phyloP scores from a whole-genome alignment of 2,113 vertebrate genomes.

The Petrocephalus microphthalmus region DNA sequence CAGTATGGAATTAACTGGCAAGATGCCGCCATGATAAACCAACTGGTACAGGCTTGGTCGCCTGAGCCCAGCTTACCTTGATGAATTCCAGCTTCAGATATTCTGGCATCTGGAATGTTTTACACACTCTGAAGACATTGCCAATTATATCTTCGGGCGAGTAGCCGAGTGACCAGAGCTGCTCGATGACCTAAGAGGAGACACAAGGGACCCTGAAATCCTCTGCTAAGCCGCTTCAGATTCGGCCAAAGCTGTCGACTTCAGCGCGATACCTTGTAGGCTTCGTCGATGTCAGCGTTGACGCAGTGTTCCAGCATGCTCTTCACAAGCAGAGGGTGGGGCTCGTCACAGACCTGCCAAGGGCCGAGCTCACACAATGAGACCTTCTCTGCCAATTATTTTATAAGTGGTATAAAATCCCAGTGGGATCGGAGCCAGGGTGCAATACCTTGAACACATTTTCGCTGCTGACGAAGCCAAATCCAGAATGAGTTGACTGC shows the following conservation, averaged over 20 bases:
- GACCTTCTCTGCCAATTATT: neutral
- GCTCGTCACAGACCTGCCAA: slow-evolving; percentile 85
- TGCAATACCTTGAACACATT: slow-evolving; percentile 85
- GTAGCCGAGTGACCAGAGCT: slow-evolving; percentile 92
- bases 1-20: neutral
- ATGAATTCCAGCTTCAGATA: slow-evolving; percentile 96
- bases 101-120: slow-evolving; percentile 90
- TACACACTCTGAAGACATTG: slow-evolving; percentile 94
- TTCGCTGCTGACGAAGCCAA: slow-evolving; percentile 90
- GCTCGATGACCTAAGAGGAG: slow-evolving; percentile 71
- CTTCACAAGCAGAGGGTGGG: slow-evolving; percentile 92
- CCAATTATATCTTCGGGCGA: slow-evolving; percentile 92
- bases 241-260: neutral
- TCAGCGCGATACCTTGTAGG: slow-evolving; percentile 73
- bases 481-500: slow-evolving; percentile 90
- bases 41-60: neutral
- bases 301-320: slow-evolving; percentile 90
- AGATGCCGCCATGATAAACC: neutral
- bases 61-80: slow-evolving; percentile 65
- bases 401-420: slow-evolving; percentile 28
- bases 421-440: neutral
- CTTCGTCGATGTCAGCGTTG: slow-evolving; percentile 75
- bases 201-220: neutral
- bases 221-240: neutral
- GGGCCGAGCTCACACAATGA: neutral